Percentiles rank a stretch among this genome's conserved stretches.
phyloP scores from a whole-genome alignment of 2,888 invertebrate species.

The Nemoura dubitans region DNA sequence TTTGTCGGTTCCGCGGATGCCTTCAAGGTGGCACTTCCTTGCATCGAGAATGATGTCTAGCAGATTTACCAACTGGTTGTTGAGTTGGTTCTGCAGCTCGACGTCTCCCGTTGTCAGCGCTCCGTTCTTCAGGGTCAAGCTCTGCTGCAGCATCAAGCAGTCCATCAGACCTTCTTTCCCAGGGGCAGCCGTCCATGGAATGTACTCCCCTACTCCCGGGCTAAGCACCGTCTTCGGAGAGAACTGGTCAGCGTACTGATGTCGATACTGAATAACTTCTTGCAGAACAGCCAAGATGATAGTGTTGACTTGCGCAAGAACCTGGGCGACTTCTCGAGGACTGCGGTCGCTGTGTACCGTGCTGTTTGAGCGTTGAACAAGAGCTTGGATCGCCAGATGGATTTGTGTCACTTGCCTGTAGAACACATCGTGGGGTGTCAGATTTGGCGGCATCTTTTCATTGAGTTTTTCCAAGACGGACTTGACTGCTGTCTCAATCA shows the following conservation, averaged over 20 bases:
- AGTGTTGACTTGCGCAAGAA: conserved; percentile 67
- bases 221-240: conserved; percentile 56
- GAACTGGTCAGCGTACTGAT: conserved; percentile 66
- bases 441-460: conserved; percentile 60
- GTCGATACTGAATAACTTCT: conserved; percentile 72
- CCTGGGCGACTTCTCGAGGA: conserved; percentile 65
- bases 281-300: conserved; percentile 69
- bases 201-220: conserved; percentile 49
- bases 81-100: conserved; percentile 67
- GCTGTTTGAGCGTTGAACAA: conserved; percentile 70
- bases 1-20: conserved; percentile 68
- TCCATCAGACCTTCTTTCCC: conserved; percentile 66
- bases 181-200: conserved; percentile 79
- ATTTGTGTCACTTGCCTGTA: conserved; percentile 75
- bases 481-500: conserved; percentile 68
- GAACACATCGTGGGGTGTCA: conserved; percentile 79
- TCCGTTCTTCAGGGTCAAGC: conserved; percentile 59
- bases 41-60: conserved; percentile 79
- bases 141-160: conserved; percentile 62
- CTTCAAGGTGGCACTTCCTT: conserved; percentile 74
- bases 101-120: conserved; percentile 67
- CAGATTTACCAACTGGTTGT: conserved; percentile 74
- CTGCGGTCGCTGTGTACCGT: conserved; percentile 68
- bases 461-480: conserved; percentile 62
- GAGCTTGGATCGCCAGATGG: conserved; percentile 70